Evolutionary conservation across 2,113 vertebrate genomes (phyloP), one percentile per base, ranked within the genome.

Genomic region (Aspiorhynchus laticeps): DNA sequence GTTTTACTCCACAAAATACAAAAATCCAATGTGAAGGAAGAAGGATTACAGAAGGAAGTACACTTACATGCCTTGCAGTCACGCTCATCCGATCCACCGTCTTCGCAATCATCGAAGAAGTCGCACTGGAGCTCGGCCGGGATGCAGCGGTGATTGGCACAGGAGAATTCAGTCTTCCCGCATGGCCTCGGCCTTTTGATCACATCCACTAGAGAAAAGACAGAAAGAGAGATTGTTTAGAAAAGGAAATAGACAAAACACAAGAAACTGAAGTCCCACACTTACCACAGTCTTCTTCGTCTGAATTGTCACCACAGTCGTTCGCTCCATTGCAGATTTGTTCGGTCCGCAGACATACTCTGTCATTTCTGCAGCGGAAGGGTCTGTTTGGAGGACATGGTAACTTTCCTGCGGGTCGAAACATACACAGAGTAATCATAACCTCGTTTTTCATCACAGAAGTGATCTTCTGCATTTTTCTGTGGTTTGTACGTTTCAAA

Each of bases 231-330:
- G 11, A 74, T 38, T 0, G 36, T 41, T 74, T 74, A 41, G 36
- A 36, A 7, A 67, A 28, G 65, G 71, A 36, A 51, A 59, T 8
- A 73, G 4, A 73, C 3, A 1, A 75, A 80, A 17, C 5, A 17
- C 36, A 33, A 33, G 8, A 24, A 31, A 53, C 28, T 53, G 53
- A 11, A 59, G 24, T 28, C 2, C 2, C 17, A 7, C 15, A 71
- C 94, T 89, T 94, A 94, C 94, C 93, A 10, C 96, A 97, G 83
- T 94, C 91, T 59, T 96, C 94, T 91, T 97, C 96, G 73, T 97
- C 97, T 0, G 96, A 96, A 87, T 93, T 95, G 91, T 97, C 96
- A 0, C 96, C 96, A 26, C 97, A 97, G 87, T 97, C 95, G 74
- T 97, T 95, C 14, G 95, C 92, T 4, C 93, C 93, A 56, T 97